Percentiles rank a stretch among this genome's conserved stretches.
phyloP scores from a whole-genome alignment of 2,797 vertebrate genomes.

The Ammospiza maritima region DNA sequence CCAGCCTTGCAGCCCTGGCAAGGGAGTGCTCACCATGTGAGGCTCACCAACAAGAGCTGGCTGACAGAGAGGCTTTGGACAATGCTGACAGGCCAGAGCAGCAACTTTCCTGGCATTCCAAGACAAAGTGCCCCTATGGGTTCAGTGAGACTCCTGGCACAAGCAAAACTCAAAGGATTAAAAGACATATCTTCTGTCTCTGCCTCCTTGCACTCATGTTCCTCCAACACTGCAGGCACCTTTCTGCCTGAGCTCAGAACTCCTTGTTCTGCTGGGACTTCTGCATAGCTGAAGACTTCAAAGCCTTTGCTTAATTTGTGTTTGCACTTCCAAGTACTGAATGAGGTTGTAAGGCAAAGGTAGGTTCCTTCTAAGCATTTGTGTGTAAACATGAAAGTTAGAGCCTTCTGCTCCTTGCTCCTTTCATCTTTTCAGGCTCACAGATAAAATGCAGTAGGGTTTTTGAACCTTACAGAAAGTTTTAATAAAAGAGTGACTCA shows the following conservation, averaged over 20 bases:
- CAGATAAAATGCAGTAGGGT: constrained; percentile 38
- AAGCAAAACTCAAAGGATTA: not conserved
- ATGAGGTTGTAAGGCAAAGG: constrained; percentile 35
- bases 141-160: not conserved
- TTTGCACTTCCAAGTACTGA: constrained; percentile 51
- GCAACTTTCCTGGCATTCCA: not conserved
- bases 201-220: not conserved
- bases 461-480: constrained; percentile 39
- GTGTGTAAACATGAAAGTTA: constrained; percentile 70
- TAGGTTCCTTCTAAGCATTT: constrained; percentile 37
- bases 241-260: constrained; percentile 33
- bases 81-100: not conserved
- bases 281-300: constrained; percentile 42
- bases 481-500: constrained; percentile 39
- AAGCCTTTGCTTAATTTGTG: constrained; percentile 60
- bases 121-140: not conserved
- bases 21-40: not conserved
- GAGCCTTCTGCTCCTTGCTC: constrained; percentile 33
- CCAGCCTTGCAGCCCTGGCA: not conserved
- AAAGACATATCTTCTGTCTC: not conserved
- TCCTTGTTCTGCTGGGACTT: constrained; percentile 40
- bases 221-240: not conserved
- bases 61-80: not conserved
- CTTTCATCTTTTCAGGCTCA: constrained; percentile 56
- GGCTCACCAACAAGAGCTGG: not conserved